A percentile compares a stretch with the other conserved stretches of the same genome.
Conservation (phyloP, 2,888 invertebrate species). For the Lycophotia porphyrea region DNA sequence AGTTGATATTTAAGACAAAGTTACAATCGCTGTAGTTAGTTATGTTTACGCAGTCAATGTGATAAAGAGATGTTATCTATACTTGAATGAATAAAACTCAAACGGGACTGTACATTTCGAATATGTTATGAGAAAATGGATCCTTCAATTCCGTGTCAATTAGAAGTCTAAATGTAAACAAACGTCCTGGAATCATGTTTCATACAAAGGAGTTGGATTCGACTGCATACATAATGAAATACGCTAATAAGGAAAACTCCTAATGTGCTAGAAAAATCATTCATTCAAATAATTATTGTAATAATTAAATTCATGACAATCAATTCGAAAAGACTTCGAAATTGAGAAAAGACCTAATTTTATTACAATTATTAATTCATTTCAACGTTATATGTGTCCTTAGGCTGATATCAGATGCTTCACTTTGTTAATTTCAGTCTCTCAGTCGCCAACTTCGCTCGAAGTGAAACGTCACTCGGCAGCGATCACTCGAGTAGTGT, state of each 20-base stretch:
- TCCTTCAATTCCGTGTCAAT: slow-evolving; percentile 21
- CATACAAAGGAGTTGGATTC: neutral
- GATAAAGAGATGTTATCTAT: slow-evolving; percentile 69
- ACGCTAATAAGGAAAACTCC: neutral
- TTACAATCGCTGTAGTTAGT: slow-evolving; percentile 65
- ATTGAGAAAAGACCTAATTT: slow-evolving; percentile 8
- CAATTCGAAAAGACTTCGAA: slow-evolving; percentile 12
- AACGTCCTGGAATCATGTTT: slow-evolving; percentile 15
- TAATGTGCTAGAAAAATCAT: slow-evolving; percentile 15
- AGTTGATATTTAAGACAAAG: slow-evolving; percentile 50
- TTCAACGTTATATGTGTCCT: neutral
- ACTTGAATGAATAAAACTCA: slow-evolving; percentile 51
- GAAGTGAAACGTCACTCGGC: no score
- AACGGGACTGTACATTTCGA: slow-evolving; percentile 55
- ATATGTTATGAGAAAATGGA: slow-evolving; percentile 50
- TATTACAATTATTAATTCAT: neutral
- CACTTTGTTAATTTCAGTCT: neutral
- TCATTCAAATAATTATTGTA: slow-evolving; percentile 10
- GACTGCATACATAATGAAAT: neutral
- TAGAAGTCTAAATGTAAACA: neutral
- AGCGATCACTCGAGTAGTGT: neutral
- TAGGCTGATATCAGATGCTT: neutral
- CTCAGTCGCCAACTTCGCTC: neutral
- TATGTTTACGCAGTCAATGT: slow-evolving; percentile 74
- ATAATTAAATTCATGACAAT: slow-evolving; percentile 34